Evolutionary conservation across 2,797 vertebrate genomes (phyloP).

Genomic region (Monodelphis domestica): DNA sequence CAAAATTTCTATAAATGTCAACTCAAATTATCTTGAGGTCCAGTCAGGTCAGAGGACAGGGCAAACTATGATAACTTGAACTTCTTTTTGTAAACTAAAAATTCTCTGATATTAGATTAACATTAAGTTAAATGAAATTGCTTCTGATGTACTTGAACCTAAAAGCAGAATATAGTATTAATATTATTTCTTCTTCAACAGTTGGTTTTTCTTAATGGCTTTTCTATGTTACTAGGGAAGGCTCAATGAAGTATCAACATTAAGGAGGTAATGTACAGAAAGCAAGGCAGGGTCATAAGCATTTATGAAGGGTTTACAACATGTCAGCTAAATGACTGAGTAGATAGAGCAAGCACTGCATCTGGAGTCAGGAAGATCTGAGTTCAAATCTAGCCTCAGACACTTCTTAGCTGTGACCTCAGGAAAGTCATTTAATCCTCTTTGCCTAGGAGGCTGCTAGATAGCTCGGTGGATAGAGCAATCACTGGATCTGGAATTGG

Average conservation of each 20-base stretch:
- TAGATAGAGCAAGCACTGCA: too few species aligned
- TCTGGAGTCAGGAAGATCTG: too few species aligned
- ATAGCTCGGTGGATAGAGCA: not conserved
- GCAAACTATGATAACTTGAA: not conserved
- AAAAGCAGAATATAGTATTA: not conserved
- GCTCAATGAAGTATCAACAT: not conserved
- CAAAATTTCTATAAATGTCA: not conserved
- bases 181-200: not conserved
- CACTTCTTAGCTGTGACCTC: too few species aligned
- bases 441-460: too few species aligned
- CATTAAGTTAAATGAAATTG: not conserved
- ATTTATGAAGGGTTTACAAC: not conserved
- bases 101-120: not conserved
- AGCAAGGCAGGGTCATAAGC: not conserved
- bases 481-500: not conserved
- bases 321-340: too few species aligned
- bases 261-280: not conserved
- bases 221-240: not conserved
- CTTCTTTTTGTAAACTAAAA: not conserved
- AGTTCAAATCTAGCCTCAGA: too few species aligned
- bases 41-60: not conserved
- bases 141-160: not conserved
- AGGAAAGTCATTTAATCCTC: too few species aligned
- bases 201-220: not conserved
- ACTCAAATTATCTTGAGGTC: not conserved